A percentile compares a stretch with the other conserved stretches of the same genome.
Evolutionary conservation across 2,888 invertebrate genomes (phyloP).

Genomic region (Athalia cordata): DNA sequence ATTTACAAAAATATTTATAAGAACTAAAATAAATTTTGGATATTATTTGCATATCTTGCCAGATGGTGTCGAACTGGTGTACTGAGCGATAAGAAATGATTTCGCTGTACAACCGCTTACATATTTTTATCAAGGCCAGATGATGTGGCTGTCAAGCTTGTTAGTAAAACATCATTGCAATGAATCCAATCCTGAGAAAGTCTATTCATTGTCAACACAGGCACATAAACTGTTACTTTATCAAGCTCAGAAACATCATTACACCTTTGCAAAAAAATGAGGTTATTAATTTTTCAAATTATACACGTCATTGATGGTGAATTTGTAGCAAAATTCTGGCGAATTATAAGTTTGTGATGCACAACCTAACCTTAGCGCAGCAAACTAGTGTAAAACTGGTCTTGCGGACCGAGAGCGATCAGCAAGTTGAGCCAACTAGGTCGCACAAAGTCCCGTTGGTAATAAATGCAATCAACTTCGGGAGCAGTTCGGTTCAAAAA

Average conservation of each 20-base stretch:
- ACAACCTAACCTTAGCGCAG: slow-evolving; percentile 34
- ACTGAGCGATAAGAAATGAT: slow-evolving; percentile 52
- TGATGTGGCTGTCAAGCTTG: slow-evolving; percentile 58
- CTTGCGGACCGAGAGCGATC: slow-evolving; percentile 40
- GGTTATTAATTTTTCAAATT: background rate
- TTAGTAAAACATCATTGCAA: slow-evolving; percentile 34
- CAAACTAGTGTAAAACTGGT: slow-evolving; percentile 22
- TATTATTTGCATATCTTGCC: background rate
- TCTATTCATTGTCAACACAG: background rate
- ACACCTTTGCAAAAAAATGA: background rate
- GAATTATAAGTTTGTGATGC: slow-evolving; percentile 37
- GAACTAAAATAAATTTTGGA: too few species aligned
- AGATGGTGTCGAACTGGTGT: slow-evolving; percentile 44
- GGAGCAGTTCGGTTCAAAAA: too few species aligned
- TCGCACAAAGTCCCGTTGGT: too few species aligned
- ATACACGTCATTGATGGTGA: background rate
- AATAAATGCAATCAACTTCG: too few species aligned
- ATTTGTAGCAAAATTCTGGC: background rate
- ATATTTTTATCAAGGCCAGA: slow-evolving; percentile 62
- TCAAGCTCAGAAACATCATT: background rate
- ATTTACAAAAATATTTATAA: background rate
- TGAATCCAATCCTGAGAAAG: slow-evolving; percentile 33
- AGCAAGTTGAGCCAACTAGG: background rate
- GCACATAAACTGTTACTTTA: background rate
- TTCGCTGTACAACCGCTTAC: slow-evolving; percentile 52